Percentiles rank a stretch among this genome's conserved stretches.
These are phyloP conservation scores for Notodonta ziczac DNA, from an alignment of 2,888 invertebrate species.

Conservation along the genomic window DNA sequence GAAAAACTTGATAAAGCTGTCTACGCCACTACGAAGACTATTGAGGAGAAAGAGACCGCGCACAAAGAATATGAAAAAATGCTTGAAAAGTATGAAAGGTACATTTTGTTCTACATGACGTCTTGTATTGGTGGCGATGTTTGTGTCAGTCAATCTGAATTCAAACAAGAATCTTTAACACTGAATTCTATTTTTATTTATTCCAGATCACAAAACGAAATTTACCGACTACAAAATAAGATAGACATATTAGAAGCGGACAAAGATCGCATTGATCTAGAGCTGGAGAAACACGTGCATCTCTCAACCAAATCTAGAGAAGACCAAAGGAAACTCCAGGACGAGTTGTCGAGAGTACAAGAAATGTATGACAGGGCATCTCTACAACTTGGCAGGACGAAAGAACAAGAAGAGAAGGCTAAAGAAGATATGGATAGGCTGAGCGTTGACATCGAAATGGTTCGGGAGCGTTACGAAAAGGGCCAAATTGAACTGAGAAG, in stretches of 20 bases:
- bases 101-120: slow-evolving; percentile 68
- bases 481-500: slow-evolving; percentile 93
- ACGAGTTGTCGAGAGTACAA: slow-evolving; percentile 93
- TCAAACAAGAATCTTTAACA: slow-evolving; percentile 13
- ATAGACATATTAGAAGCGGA: slow-evolving; percentile 95
- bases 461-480: slow-evolving; percentile 95
- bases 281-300: slow-evolving; percentile 93
- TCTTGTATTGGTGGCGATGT: slow-evolving; percentile 72
- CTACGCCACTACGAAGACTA: slow-evolving; percentile 91
- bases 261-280: slow-evolving; percentile 93
- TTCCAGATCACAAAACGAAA: slow-evolving; percentile 93
- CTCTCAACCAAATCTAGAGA: slow-evolving; percentile 92
- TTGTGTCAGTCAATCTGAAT: slow-evolving; percentile 26
- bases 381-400: slow-evolving; percentile 92
- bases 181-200: slow-evolving; percentile 40
- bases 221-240: slow-evolving; percentile 94
- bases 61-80: slow-evolving; percentile 97
- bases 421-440: slow-evolving; percentile 92
- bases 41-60: slow-evolving; percentile 94
- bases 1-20: slow-evolving; percentile 96
- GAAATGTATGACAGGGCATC: slow-evolving; percentile 95
- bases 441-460: slow-evolving; percentile 92
- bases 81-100: slow-evolving; percentile 96
- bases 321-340: slow-evolving; percentile 93
- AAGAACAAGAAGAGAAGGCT: slow-evolving; percentile 96